These are phyloP conservation scores for Anneissia japonica DNA, from an alignment of 35 echinoderm and acorn worm genomes.

Conservation along the genomic window DNA sequence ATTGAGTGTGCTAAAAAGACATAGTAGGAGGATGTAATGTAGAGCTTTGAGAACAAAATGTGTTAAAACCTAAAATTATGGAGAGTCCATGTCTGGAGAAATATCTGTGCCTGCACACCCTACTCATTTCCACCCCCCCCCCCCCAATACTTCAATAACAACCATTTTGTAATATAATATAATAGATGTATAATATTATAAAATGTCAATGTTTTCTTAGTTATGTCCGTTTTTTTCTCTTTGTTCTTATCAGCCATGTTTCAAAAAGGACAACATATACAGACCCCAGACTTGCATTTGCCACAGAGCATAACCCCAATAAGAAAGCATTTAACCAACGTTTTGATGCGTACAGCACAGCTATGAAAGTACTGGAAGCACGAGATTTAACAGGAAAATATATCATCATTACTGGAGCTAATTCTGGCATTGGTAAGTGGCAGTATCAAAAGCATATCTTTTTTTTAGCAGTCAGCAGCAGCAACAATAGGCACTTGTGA, in stretches of 20 bases:
- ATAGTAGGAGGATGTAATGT: background rate
- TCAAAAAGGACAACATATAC: conserved; percentile 94
- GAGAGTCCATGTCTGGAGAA: background rate
- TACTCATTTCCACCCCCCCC: too few species aligned
- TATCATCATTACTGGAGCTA: conserved; percentile 91
- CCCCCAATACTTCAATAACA: background rate
- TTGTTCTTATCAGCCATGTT: conserved; percentile 56
- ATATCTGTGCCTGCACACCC: background rate
- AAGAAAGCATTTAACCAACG: conserved; percentile 53
- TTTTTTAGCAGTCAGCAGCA: too few species aligned
- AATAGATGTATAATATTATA: background rate
- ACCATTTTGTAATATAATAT: background rate
- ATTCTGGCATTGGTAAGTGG: conserved; percentile 79
- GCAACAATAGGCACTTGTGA: too few species aligned
- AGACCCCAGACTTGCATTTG: conserved; percentile 89
- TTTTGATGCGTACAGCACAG: conserved; percentile 91
- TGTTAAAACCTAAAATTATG: background rate
- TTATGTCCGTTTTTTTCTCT: background rate
- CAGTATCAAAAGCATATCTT: too few species aligned
- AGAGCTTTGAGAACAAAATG: background rate
- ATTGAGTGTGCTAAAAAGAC: too few species aligned
- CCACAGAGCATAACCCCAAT: conserved; percentile 61
- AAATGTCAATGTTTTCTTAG: background rate
- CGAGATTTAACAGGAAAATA: conserved; percentile 82
- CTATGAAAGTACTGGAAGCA: conserved; percentile 71